phyloP scores from a whole-genome alignment of 2,888 invertebrate genomes.

The Euproctis similis region DNA sequence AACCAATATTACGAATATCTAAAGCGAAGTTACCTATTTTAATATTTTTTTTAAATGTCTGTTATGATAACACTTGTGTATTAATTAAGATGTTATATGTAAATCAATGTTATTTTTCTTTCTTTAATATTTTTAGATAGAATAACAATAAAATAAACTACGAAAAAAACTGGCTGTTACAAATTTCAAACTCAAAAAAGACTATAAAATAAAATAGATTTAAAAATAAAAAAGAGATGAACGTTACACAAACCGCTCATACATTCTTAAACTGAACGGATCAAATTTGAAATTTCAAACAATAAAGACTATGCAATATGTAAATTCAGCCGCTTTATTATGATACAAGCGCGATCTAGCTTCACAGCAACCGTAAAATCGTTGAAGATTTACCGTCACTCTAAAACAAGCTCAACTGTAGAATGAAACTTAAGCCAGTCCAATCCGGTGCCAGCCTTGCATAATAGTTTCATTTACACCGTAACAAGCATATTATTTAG shows the following conservation, averaged over 20 bases:
- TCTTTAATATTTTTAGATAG: no score
- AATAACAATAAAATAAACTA: no score
- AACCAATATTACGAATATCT: no score
- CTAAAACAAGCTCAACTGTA: conserved; percentile 41
- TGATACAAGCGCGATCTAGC: conserved; percentile 30
- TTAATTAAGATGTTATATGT: no score
- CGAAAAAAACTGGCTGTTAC: no score
- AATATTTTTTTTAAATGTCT: no score
- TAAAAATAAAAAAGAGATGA: no score
- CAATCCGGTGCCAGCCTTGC: conserved; percentile 36
- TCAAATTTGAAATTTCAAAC: conserved; percentile 19
- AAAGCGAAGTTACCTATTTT: no score
- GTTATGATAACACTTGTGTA: no score
- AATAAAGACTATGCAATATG: conserved; percentile 24
- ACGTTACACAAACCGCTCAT: not conserved
- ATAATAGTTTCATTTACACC: conserved; percentile 20
- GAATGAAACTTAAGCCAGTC: conserved; percentile 43
- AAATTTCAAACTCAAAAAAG: no score
- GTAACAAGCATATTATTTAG: no score
- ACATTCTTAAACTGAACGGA: conserved; percentile 5
- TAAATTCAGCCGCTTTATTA: conserved; percentile 29
- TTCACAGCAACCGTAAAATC: conserved; percentile 33
- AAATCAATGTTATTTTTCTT: no score
- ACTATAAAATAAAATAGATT: not conserved
- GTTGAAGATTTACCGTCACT: conserved; percentile 40